Evolutionary conservation across 2,797 vertebrate genomes (phyloP).

Genomic region (Clarias pachynema): DNA sequence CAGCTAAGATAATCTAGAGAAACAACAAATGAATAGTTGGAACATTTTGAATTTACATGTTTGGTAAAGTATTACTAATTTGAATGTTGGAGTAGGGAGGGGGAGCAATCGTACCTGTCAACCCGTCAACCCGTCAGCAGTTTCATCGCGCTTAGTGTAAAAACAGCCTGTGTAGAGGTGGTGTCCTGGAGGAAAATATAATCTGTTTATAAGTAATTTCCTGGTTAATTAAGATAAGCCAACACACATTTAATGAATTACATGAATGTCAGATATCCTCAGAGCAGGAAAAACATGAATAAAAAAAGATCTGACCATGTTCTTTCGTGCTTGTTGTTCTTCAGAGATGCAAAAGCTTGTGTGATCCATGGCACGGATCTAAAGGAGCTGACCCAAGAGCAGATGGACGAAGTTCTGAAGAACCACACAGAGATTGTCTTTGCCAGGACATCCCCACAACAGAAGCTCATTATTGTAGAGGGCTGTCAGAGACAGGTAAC

Average conservation of each 20-base stretch:
- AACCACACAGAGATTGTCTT: conserved; percentile 94
- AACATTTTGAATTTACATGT: neutral
- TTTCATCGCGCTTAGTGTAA: too few species aligned
- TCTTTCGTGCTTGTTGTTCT: conserved; percentile 18
- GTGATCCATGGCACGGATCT: conserved; percentile 90
- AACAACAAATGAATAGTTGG: neutral
- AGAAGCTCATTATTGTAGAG: conserved; percentile 91
- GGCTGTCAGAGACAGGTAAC: conserved; percentile 89
- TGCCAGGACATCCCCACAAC: conserved; percentile 88
- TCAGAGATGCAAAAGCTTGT: conserved; percentile 89
- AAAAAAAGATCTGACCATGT: neutral
- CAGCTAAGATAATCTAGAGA: neutral
- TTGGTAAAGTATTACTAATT: too few species aligned
- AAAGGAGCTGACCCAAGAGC: conserved; percentile 83
- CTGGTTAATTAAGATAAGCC: neutral
- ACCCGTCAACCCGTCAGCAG: too few species aligned
- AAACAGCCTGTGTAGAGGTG: too few species aligned
- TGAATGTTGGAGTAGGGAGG: too few species aligned
- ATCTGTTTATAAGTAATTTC: neutral
- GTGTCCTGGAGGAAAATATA: neutral
- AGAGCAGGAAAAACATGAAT: neutral
- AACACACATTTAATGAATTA: neutral
- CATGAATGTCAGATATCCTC: neutral
- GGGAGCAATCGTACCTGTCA: too few species aligned
- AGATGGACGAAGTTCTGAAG: conserved; percentile 88